phyloP scores from a whole-genome alignment of 2,888 invertebrate genomes.

The Volucella bombylans region DNA sequence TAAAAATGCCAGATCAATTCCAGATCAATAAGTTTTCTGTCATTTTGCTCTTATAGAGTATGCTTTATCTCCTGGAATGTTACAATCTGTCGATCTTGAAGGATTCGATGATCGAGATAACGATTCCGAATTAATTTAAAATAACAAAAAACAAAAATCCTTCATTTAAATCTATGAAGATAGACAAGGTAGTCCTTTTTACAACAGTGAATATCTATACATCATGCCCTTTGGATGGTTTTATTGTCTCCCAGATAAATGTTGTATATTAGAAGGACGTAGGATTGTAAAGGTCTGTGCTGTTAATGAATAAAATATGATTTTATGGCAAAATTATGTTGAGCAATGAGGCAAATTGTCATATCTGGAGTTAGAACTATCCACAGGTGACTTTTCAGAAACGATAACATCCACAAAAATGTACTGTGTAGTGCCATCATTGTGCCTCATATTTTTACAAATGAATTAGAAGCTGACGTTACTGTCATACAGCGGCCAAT shows the following conservation, averaged over 20 bases:
- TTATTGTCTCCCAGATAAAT: background rate
- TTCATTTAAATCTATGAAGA: slow-evolving; percentile 9
- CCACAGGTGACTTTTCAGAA: no score
- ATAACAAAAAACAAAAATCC: slow-evolving; percentile 1
- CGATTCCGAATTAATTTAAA: slow-evolving; percentile 88
- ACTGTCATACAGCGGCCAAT: no score
- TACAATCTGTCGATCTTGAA: slow-evolving; percentile 90
- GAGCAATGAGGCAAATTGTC: no score
- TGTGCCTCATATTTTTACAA: no score
- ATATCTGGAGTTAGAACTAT: no score
- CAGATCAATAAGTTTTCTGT: slow-evolving; percentile 97
- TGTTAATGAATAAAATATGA: slow-evolving; percentile 24
- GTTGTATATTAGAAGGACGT: slow-evolving; percentile 22
- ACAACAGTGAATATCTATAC: background rate
- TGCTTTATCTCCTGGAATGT: slow-evolving; percentile 89
- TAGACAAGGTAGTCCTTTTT: slow-evolving; percentile 8
- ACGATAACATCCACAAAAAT: no score
- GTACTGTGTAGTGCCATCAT: no score
- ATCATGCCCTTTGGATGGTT: slow-evolving; percentile 15
- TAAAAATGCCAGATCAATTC: slow-evolving; percentile 93
- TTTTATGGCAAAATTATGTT: no score
- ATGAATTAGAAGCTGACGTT: no score
- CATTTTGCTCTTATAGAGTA: slow-evolving; percentile 96
- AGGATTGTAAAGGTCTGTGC: slow-evolving; percentile 44
- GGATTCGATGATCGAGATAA: slow-evolving; percentile 91